phyloP scores from a whole-genome alignment of 2,888 invertebrate genomes.

The Dione vanillae region DNA sequence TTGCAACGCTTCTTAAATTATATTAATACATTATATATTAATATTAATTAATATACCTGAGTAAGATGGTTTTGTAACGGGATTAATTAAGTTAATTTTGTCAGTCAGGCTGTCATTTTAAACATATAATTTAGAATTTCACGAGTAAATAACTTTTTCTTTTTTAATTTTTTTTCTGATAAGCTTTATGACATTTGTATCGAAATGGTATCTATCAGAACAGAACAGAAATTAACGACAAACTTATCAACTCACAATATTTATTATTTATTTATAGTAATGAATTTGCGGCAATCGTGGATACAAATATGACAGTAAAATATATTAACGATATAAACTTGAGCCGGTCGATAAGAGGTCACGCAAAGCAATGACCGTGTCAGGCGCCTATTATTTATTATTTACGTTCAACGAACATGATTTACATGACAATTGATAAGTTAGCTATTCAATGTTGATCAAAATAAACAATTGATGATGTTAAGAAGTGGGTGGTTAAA shows the following conservation, averaged over 20 bases:
- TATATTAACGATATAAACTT: conserved; percentile 36
- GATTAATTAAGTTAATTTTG: too few relatives aligned
- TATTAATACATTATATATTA: not conserved
- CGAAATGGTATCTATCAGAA: not conserved
- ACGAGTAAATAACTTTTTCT: too few relatives aligned
- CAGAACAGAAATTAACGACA: not conserved
- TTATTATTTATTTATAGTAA: conserved; percentile 24
- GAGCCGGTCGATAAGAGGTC: conserved; percentile 62
- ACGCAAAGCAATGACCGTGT: conserved; percentile 54
- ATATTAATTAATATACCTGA: not conserved
- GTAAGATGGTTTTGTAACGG: too few relatives aligned
- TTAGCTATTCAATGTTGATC: not conserved
- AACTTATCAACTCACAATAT: not conserved
- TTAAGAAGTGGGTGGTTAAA: not conserved
- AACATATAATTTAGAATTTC: too few relatives aligned
- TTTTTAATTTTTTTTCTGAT: too few relatives aligned
- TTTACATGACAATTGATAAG: conserved; percentile 45
- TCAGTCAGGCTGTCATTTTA: too few relatives aligned
- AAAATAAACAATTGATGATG: not conserved
- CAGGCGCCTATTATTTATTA: conserved; percentile 41
- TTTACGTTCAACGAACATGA: conserved; percentile 43
- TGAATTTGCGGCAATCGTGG: conserved; percentile 10
- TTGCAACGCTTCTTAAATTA: conserved; percentile 10
- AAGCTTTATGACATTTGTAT: too few relatives aligned
- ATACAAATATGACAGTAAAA: conserved; percentile 33